These are phyloP conservation scores for Sandelia bainsii DNA, from an alignment of 2,797 vertebrate species.

Conservation along the genomic window DNA sequence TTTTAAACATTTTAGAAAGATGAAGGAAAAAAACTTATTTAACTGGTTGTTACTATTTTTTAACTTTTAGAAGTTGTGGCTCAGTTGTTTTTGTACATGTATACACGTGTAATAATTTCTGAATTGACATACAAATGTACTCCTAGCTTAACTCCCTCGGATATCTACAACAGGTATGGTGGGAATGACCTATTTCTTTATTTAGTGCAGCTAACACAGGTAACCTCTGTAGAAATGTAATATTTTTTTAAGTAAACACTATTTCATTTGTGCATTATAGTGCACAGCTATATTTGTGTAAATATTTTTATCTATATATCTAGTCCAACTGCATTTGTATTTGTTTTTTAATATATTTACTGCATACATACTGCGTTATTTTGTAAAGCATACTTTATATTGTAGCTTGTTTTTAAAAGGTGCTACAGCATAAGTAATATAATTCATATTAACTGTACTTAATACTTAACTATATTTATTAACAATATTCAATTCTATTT, in stretches of 20 bases:
- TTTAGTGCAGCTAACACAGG: neutral
- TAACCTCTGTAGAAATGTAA: too few relatives aligned
- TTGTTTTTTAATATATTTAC: neutral
- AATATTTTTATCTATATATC: too few relatives aligned
- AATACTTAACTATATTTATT: too few relatives aligned
- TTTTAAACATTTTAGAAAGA: neutral
- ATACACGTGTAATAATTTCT: neutral
- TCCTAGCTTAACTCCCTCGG: too few relatives aligned
- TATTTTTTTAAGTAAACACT: neutral
- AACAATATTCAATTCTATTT: too few relatives aligned
- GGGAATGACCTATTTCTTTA: neutral
- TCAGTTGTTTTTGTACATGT: neutral
- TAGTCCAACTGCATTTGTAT: neutral
- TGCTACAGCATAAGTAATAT: too few relatives aligned
- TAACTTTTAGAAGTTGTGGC: neutral
- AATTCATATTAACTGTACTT: too few relatives aligned
- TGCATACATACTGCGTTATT: neutral
- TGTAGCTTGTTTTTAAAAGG: neutral
- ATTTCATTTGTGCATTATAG: neutral
- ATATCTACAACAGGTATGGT: too few relatives aligned
- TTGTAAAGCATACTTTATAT: neutral
- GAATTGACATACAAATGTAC: neutral
- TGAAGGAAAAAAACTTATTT: neutral
- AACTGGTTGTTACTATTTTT: slow-evolving; percentile 4
- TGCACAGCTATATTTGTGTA: too few relatives aligned